A percentile compares a stretch with the other conserved stretches of the same genome.
phyloP scores from a whole-genome alignment of 1,140 invertebrate genomes.

The Brachionus rubens region DNA sequence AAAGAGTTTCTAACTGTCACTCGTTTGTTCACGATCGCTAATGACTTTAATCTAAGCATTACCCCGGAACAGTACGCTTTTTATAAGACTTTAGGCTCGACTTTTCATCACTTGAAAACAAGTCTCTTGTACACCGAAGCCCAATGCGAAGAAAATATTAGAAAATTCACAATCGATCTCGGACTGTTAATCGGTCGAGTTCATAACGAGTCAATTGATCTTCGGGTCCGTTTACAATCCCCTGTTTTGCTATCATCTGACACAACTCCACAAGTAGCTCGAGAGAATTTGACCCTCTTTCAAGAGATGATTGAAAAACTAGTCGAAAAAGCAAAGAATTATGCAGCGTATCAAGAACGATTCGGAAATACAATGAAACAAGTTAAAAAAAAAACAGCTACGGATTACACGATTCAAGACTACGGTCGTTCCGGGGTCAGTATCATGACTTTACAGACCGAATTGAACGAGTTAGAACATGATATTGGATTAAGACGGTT shows the following conservation, averaged over 20 bases:
- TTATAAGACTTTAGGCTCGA: slow-evolving; percentile 57
- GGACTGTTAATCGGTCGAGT: slow-evolving; percentile 55
- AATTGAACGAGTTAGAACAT: slow-evolving; percentile 57
- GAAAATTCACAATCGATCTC: slow-evolving; percentile 57
- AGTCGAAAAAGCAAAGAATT: slow-evolving; percentile 54
- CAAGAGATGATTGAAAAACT: slow-evolving; percentile 52
- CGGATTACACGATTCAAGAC: slow-evolving; percentile 52
- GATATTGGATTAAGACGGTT: slow-evolving; percentile 57
- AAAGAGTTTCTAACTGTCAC: slow-evolving; percentile 54
- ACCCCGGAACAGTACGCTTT: slow-evolving; percentile 57
- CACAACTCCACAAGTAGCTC: slow-evolving; percentile 53
- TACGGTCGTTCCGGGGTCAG: slow-evolving; percentile 51
- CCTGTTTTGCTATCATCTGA: slow-evolving; percentile 55
- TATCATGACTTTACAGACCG: slow-evolving; percentile 55
- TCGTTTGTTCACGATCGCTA: slow-evolving; percentile 57
- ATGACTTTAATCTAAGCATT: slow-evolving; percentile 54
- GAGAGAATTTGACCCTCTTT: slow-evolving; percentile 52
- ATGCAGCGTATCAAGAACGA: slow-evolving; percentile 58
- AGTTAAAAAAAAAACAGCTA: slow-evolving; percentile 9
- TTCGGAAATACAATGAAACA: slow-evolving; percentile 52
- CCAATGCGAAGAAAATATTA: slow-evolving; percentile 60
- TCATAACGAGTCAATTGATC: slow-evolving; percentile 52
- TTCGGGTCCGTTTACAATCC: slow-evolving; percentile 55
- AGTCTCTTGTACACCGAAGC: slow-evolving; percentile 59
- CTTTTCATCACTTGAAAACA: slow-evolving; percentile 58